Evolutionary conservation across 2,797 vertebrate genomes (phyloP), one percentile per base, ranked within the genome.

Genomic region (Hozukius guyotensis): DNA sequence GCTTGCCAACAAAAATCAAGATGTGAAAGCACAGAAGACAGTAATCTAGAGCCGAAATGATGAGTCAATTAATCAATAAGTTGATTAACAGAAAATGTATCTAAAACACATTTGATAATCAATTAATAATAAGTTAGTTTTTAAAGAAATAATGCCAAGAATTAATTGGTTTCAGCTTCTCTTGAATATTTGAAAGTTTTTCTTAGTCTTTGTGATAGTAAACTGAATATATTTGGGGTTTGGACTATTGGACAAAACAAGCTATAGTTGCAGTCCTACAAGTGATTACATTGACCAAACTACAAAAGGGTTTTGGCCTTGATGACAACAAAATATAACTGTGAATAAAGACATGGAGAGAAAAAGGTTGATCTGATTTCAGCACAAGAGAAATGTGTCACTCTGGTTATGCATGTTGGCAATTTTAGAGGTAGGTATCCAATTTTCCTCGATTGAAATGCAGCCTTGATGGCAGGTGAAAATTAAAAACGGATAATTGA

Each of bases 41-140:
- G 12, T 13, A 0, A 34, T 22, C 27, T 42, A 42, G 38, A 14
- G 38, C 38, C 0, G 24, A 14, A 36, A 36, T 5, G 1, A 52
- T 32, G 8, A 38, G 0, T 14, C 25, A 24, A 27, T 70, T 18
- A 55, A 18, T 8, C 0, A 3, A 69, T 16, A 55, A 34, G 22
- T 4, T 0, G 6, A 0, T 1, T 0, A 20, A 59, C 27, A 59
- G 24, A 57, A 57, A 57, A 14, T 24, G 0, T 14, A 59, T 59
- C 8, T 2, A 10, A 22, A 69, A 25, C 32, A 70, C 0, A 20
- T 16, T 25, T 56, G 52, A 71, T n/a, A 67, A 38, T 34, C 1
- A 11, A 60, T 31, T 6, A 20, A 60, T 16, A 60, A 60, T 31
- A 32, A 60, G 4, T 20, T 3, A 2, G 6, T 32, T 32, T 38